Base-by-base conservation (phyloP, 1,140 invertebrate genomes). In the Bilobella aurantiaca region DNA sequence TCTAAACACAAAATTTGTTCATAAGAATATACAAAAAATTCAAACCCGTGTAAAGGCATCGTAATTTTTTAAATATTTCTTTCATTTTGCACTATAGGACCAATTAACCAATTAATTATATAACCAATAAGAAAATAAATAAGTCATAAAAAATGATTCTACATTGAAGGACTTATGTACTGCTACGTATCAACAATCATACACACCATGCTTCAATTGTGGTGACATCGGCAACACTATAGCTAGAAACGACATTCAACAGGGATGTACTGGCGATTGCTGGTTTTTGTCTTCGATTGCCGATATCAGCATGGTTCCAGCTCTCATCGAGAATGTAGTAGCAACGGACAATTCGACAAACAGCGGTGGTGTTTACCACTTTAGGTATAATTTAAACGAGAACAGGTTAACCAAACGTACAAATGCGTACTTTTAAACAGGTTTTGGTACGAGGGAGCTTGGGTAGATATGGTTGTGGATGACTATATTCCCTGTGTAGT, bases 401-500 rank as follows among this genome's bases (percentile, higher is more conserved):
- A 8, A 42, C 18, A 8, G 18, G 18, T 18, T 42, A 42, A 42
- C 8, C 8, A 8, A 42, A 18, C 34, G 18, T 42, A 8, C 34
- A 42, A 12, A 42, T 18, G 34, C 34, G 34, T 42, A 42, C 8
- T 42, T 42, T 8, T 42, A 18, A 18, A 42, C 18, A 53, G 49
- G 23, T 53, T 53, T 53, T 53, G 49, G 49, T 53, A 53, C 21
- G 14, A 53, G 25, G 49, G 49, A 23, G 12, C 49, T 23, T 53
- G 49, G 49, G 49, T 53, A 5, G 49, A 53, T 53, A 23, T 53
- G 49, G 49, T 53, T 16, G 49, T 53, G 8, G 49, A 53, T 53
- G 49, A 53, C 21, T 53, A 53, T 23, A 16, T 53, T 12, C 49
- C 49, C 3, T 53, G 23, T 23, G 21, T 53, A 5, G 49, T 53